A percentile compares a stretch with the other conserved stretches of the same genome.
These are phyloP conservation scores for Umimayanthus kanabou DNA, from an alignment of 92 coral and sea anemone species.

Conservation along the genomic window DNA sequence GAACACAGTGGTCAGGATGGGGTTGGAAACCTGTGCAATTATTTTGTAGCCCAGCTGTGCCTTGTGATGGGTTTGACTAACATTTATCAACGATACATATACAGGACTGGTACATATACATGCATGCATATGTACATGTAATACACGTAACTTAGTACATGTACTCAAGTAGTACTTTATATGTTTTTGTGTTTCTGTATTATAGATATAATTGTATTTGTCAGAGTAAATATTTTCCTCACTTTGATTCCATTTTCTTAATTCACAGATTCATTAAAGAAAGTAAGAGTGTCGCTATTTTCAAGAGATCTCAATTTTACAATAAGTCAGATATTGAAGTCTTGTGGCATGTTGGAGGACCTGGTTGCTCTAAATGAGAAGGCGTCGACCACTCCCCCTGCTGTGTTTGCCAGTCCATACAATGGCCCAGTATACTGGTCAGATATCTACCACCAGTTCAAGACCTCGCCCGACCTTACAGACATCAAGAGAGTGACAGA, in stretches of 20 bases:
- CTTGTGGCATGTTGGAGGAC: slow-evolving; percentile 88
- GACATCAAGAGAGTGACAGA: slow-evolving; percentile 49
- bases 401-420: slow-evolving; percentile 58
- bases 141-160: too few relatives aligned
- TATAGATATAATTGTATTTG: too few relatives aligned
- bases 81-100: too few relatives aligned
- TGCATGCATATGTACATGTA: too few relatives aligned
- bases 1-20: too few relatives aligned
- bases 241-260: background rate
- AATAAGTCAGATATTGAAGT: slow-evolving; percentile 77
- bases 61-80: too few relatives aligned
- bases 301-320: slow-evolving; percentile 82
- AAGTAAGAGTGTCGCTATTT: slow-evolving; percentile 77
- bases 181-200: too few relatives aligned
- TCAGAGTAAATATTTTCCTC: too few relatives aligned
- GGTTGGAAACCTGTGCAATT: too few relatives aligned
- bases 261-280: slow-evolving; percentile 57
- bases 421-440: slow-evolving; percentile 74
- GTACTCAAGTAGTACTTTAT: too few relatives aligned
- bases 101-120: too few relatives aligned
- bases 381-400: slow-evolving; percentile 20
- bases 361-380: slow-evolving; percentile 57
- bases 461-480: slow-evolving; percentile 47
- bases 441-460: slow-evolving; percentile 67
- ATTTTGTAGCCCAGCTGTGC: too few relatives aligned